Conservation (phyloP, 2,797 vertebrate species). For the Cyprinodon diabolis region DNA sequence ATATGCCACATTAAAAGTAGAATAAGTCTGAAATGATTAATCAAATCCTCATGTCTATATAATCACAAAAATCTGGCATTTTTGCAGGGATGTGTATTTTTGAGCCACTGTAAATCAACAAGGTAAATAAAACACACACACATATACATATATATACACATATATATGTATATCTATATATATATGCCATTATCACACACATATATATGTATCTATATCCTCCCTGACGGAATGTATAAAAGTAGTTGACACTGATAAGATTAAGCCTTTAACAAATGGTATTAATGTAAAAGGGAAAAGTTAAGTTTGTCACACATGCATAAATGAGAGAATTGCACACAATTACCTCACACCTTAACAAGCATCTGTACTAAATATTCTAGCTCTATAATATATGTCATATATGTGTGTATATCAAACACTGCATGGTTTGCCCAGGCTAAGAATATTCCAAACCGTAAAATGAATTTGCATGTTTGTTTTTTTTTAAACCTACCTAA, state of each 20-base stretch:
- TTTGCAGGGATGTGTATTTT: neutral
- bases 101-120: constrained; percentile 6
- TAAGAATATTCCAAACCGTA: constrained; percentile 90
- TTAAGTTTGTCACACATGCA: constrained; percentile 96
- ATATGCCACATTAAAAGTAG: neutral
- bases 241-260: constrained; percentile 90
- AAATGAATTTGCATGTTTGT: constrained; percentile 88
- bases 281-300: constrained; percentile 86
- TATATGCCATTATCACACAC: constrained; percentile 16
- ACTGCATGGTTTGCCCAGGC: constrained; percentile 98
- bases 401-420: constrained; percentile 89
- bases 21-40: neutral
- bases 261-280: constrained; percentile 91
- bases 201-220: constrained; percentile 76
- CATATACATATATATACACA: constrained; percentile 22
- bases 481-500: constrained; percentile 82
- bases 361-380: constrained; percentile 98
- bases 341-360: constrained; percentile 98
- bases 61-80: neutral
- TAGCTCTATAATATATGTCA: constrained; percentile 87
- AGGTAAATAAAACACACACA: constrained; percentile 67
- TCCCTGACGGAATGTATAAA: constrained; percentile 99
- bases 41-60: neutral
- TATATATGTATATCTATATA: constrained; percentile 67
- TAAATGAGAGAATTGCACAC: constrained; percentile 99